phyloP scores from a whole-genome alignment of 2,797 vertebrate species.

The Crocodylus rhombifer region DNA sequence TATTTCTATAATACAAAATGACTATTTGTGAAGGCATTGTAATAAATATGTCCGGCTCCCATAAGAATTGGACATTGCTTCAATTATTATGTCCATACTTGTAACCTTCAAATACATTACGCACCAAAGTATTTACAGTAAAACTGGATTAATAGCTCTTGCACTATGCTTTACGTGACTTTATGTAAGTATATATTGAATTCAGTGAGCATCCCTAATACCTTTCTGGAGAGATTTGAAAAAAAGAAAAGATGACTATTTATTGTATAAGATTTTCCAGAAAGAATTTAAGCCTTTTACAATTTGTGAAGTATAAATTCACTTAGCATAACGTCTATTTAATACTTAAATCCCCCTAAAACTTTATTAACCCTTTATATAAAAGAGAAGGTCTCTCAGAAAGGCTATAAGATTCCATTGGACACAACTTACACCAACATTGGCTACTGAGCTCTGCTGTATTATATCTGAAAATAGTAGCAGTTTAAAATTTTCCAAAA shows the following conservation, averaged over 20 bases:
- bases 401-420: neutral
- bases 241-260: neutral
- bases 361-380: neutral
- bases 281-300: neutral
- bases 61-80: neutral
- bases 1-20: neutral
- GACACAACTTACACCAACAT: neutral
- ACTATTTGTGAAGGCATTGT: neutral
- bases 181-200: neutral
- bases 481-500: neutral
- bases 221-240: neutral
- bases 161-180: neutral
- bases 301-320: neutral
- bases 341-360: neutral
- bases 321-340: neutral
- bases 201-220: neutral
- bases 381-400: neutral
- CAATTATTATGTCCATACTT: neutral
- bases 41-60: neutral
- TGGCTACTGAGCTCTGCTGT: neutral
- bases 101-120: neutral
- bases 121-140: neutral
- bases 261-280: neutral
- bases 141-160: neutral
- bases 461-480: neutral